These are phyloP conservation scores for Caenorhabditis sulstoni DNA, from an alignment of 2,888 invertebrate species.

Conservation along the genomic window DNA sequence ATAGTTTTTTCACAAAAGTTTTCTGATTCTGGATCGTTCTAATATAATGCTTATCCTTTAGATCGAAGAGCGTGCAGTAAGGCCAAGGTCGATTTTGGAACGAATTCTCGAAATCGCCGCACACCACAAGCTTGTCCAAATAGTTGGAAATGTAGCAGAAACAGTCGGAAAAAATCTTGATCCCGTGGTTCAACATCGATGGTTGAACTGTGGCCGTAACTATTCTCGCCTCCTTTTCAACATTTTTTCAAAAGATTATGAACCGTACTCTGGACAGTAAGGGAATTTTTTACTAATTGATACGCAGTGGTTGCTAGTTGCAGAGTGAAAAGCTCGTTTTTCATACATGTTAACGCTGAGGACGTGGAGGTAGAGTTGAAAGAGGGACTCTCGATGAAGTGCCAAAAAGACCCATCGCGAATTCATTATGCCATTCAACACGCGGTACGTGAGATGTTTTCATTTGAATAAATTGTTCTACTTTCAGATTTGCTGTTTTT, in stretches of 20 bases:
- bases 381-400: conserved; percentile 71
- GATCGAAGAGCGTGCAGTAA: conserved; percentile 64
- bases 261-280: conserved; percentile 68
- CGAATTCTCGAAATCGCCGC: conserved; percentile 67
- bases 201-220: conserved; percentile 39
- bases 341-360: conserved; percentile 62
- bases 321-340: conserved; percentile 50
- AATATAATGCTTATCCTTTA: conserved; percentile 24
- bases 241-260: conserved; percentile 68
- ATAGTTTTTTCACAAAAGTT: too few relatives aligned
- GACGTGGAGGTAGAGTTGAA: conserved; percentile 65
- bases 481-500: conserved; percentile 54
- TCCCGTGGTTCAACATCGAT: conserved; percentile 54
- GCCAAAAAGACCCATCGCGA: conserved; percentile 64
- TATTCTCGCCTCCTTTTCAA: conserved; percentile 57
- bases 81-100: conserved; percentile 61
- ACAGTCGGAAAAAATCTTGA: conserved; percentile 54
- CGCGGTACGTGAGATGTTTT: conserved; percentile 40
- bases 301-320: too few relatives aligned
- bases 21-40: too few relatives aligned
- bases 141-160: conserved; percentile 62
- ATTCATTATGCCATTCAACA: conserved; percentile 60
- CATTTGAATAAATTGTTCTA: background rate
- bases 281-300: conserved; percentile 16
- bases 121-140: conserved; percentile 72